phyloP scores from a whole-genome alignment of 2,113 vertebrate species.

The Asarcornis scutulata region DNA sequence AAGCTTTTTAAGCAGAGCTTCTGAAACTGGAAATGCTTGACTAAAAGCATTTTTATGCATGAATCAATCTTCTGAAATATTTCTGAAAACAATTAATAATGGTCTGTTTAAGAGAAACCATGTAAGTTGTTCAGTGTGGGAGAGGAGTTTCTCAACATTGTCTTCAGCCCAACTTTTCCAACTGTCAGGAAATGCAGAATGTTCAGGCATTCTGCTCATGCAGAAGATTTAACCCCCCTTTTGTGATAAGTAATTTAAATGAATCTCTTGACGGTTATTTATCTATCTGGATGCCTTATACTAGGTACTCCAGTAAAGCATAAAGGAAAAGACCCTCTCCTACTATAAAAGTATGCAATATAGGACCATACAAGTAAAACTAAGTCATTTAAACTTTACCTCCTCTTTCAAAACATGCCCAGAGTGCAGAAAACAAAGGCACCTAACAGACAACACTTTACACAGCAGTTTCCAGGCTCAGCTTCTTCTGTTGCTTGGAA shows the following conservation, averaged over 20 bases:
- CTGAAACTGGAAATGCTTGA: slow-evolving; percentile 48
- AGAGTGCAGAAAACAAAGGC: background rate
- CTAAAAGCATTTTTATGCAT: slow-evolving; percentile 65
- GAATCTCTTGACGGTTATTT: slow-evolving; percentile 47
- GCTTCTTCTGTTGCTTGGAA: background rate
- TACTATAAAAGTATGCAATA: background rate
- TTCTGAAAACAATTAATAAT: slow-evolving; percentile 63
- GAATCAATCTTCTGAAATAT: slow-evolving; percentile 55
- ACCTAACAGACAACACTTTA: background rate
- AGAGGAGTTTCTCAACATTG: slow-evolving; percentile 5
- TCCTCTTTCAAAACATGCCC: background rate
- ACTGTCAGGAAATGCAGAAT: background rate
- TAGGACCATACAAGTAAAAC: background rate
- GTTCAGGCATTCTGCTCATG: background rate
- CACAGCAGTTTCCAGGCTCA: background rate
- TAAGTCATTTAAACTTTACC: background rate
- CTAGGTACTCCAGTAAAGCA: slow-evolving; percentile 17
- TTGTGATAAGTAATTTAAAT: slow-evolving; percentile 19
- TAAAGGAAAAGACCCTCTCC: background rate
- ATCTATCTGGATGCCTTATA: slow-evolving; percentile 11
- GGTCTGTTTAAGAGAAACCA: slow-evolving; percentile 33
- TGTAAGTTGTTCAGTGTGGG: slow-evolving; percentile 9
- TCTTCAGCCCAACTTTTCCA: background rate
- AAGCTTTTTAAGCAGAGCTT: slow-evolving; percentile 40
- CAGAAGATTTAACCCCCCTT: background rate